These are phyloP conservation scores for Amphipoea oculea DNA, from an alignment of 2,888 invertebrate genomes.

Conservation along the genomic window DNA sequence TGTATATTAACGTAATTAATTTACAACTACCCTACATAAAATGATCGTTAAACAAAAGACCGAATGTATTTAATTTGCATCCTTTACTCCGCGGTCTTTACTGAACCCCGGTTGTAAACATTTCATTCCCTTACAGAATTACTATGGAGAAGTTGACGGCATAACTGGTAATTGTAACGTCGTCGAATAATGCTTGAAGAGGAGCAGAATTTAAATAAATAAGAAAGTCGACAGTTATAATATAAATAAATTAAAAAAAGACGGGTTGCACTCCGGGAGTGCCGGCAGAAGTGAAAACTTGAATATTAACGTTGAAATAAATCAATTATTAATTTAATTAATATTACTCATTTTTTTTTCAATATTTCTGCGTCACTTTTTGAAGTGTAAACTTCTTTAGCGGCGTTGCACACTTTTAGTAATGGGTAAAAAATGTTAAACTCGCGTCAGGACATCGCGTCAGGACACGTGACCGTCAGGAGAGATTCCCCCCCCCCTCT, in stretches of 20 bases:
- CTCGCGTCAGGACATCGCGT: too few species aligned
- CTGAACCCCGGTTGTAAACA: slow-evolving; percentile 51
- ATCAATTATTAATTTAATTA: too few species aligned
- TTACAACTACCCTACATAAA: slow-evolving; percentile 43
- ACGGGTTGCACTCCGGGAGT: too few species aligned
- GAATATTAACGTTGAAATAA: too few species aligned
- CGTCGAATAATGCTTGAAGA: slow-evolving; percentile 28
- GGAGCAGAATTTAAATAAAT: slow-evolving; percentile 39
- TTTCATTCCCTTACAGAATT: slow-evolving; percentile 50
- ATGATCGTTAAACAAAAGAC: slow-evolving; percentile 46
- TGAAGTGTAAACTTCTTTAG: too few species aligned
- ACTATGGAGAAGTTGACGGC: slow-evolving; percentile 33
- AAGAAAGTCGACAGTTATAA: slow-evolving; percentile 1
- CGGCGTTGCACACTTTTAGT: too few species aligned
- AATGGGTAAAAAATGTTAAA: too few species aligned
- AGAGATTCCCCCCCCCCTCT: too few species aligned
- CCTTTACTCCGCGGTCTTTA: slow-evolving; percentile 48
- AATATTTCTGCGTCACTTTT: too few species aligned
- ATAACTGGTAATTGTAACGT: slow-evolving; percentile 46
- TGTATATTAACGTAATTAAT: slow-evolving; percentile 35
- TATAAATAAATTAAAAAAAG: slow-evolving; percentile 9
- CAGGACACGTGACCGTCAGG: too few species aligned
- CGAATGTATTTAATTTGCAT: slow-evolving; percentile 62
- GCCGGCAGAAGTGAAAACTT: too few species aligned
- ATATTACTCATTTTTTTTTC: too few species aligned